A percentile compares a stretch with the other conserved stretches of the same genome.
These are phyloP conservation scores for Myrmophylax atrothorax DNA, from an alignment of 2,113 vertebrate species.

Conservation along the genomic window DNA sequence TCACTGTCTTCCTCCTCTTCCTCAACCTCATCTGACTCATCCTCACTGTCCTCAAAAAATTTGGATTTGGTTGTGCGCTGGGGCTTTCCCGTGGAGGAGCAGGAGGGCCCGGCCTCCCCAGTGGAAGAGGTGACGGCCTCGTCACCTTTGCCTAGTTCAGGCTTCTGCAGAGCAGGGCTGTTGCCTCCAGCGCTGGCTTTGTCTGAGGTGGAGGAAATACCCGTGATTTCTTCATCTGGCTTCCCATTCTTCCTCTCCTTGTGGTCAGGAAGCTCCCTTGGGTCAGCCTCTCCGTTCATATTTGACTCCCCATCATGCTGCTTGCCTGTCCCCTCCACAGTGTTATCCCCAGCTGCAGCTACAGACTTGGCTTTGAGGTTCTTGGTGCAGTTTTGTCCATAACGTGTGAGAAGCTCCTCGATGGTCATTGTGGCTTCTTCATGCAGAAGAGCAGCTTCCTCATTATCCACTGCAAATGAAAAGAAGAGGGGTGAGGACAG, in stretches of 20 bases:
- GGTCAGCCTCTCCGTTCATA: constrained; percentile 87
- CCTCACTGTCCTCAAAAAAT: constrained; percentile 98
- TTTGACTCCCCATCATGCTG: constrained; percentile 72
- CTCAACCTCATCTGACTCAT: constrained; percentile 92
- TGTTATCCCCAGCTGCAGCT: constrained; percentile 15
- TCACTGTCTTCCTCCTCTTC: constrained; percentile 85
- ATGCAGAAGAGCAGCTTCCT: constrained; percentile 93
- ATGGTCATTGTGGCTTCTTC: constrained; percentile 99
- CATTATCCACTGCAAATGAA: constrained; percentile 88
- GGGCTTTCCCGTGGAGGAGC: constrained; percentile 88
- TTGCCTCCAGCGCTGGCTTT: constrained; percentile 65
- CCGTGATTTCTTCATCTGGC: constrained; percentile 68
- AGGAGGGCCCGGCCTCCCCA: constrained; percentile 93
- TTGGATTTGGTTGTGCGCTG: constrained; percentile 88
- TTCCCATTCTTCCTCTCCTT: constrained; percentile 76
- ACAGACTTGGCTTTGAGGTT: constrained; percentile 69
- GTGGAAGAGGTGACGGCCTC: constrained; percentile 80
- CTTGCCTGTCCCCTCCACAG: constrained; percentile 72
- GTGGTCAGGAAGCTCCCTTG: constrained; percentile 69
- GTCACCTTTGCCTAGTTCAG: constrained; percentile 77
- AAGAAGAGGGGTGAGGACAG: not conserved
- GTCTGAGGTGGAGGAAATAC: constrained; percentile 78
- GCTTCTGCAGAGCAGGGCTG: constrained; percentile 56
- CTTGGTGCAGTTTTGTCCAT: constrained; percentile 92
- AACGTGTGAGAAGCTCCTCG: constrained; percentile 94